Base-by-base conservation (phyloP, 2,113 vertebrate species). In the Donacobius atricapilla region DNA sequence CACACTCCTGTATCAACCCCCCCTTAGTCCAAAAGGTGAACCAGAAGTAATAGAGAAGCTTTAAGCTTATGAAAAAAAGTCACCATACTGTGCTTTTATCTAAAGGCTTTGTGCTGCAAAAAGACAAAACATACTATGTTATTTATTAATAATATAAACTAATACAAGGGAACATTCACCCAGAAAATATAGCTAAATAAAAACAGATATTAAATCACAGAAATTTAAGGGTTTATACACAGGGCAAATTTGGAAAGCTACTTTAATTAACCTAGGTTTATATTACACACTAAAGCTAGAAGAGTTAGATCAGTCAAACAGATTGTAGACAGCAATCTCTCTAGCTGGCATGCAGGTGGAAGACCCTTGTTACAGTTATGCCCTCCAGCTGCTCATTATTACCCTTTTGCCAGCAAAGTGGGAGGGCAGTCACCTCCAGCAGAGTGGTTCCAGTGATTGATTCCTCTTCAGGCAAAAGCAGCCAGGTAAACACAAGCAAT, bases 321-420 rank as follows among this genome's bases (percentile, higher is more conserved):
- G 73, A 64, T n/a, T 85, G 48, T 16, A 72, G 66, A 40, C 37
- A 48, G 57, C n/a, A 28, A 64, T 50, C 50, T 45, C 0, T 0
- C 20, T 72, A 58, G 45, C 1, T 80, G 68, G 22, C 68, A 35
- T 76, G 70, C 37, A 88, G 79, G 48, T 88, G 83, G 50, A 86
- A 92, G 54, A 69, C 50, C 45, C 9, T 28, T 86, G 66, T 77
- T 83, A 35, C 3, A 31, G 28, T 39, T 85, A 61, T 73, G 35
- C 57, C 75, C 58, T 95, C 54, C 90, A 93, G 83, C 83, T 96
- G 58, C 80, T 90, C 58, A 20, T 86, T 85, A 80, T 85, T 77
- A 85, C 11, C 60, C n/a, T 86, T 91, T 92, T 63, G 33, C 79
- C 50, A 83, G 79, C 50, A 83, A 90, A 80, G n/a, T 57, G 45